Conservation (phyloP, 2,888 invertebrate species). For the Pammene aurita region DNA sequence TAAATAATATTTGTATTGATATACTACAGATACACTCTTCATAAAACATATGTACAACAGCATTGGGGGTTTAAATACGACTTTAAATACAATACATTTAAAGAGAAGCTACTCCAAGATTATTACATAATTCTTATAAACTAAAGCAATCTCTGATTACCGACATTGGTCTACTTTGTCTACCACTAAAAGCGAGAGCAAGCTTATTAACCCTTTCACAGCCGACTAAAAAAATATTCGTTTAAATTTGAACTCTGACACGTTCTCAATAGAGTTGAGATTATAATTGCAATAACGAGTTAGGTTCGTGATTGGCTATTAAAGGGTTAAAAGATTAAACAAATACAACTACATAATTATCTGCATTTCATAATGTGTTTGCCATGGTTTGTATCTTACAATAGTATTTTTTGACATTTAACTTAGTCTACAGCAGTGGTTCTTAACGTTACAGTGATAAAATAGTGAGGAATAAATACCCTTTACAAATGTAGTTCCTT, state of each 20-base stretch:
- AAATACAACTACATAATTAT: neutral
- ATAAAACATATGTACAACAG: neutral
- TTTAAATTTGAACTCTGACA: too few relatives aligned
- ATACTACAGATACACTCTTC: neutral
- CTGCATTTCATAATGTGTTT: neutral
- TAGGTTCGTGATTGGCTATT: too few relatives aligned
- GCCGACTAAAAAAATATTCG: too few relatives aligned
- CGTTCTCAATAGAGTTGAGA: too few relatives aligned
- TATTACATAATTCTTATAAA: slow-evolving; percentile 1
- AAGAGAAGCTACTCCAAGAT: slow-evolving; percentile 1
- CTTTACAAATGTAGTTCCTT: too few relatives aligned
- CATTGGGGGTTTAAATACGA: neutral
- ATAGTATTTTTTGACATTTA: neutral
- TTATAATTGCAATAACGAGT: too few relatives aligned
- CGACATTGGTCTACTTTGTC: slow-evolving; percentile 2
- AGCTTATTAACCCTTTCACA: too few relatives aligned
- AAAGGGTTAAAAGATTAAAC: neutral
- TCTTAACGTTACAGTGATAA: too few relatives aligned
- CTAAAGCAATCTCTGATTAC: slow-evolving; percentile 11
- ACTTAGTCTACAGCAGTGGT: neutral
- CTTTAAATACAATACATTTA: slow-evolving; percentile 10
- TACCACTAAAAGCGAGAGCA: slow-evolving; percentile 2
- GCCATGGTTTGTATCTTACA: slow-evolving; percentile 7
- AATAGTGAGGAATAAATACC: too few relatives aligned
- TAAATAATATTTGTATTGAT: neutral